Base-by-base conservation (phyloP, 2,888 invertebrate species). In the Hybos culiciformis region DNA sequence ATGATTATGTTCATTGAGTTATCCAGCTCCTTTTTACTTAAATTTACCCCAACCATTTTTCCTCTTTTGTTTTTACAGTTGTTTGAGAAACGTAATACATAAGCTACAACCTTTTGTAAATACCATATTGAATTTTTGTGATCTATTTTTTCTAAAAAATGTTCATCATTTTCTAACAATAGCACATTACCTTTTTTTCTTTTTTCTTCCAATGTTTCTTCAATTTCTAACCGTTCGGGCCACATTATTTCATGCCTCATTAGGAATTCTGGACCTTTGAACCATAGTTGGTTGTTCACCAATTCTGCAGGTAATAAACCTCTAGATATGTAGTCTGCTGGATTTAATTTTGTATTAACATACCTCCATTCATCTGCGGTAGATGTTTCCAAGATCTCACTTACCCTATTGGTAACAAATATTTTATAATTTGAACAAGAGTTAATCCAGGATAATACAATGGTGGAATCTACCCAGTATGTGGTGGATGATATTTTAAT, bases 321-420 rank as follows among this genome's bases (percentile, higher is more conserved):
- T 9, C 46, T 29, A 1, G 43, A 43, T 12, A 37, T 5, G 5
- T 36, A 15, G n/a, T 44, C 45, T 15, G 44, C 42, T 4, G 43
- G 43, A 38, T 45, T 47, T 9, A 39, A 26, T 29, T 47, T 47
- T 2, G 43, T 42, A 32, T 41, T 36, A 4, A 47, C 38, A 36
- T 47, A 41, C 4, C 18, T 43, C 38, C 44, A 45, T 15, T 45
- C 36, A 19, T 40, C 42, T 15, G n/a, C 15, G 20, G 36, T 33
- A 17, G 39, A 31, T 9, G 37, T 20, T 19, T 36, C 31, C 14
- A 43, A 41, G 21, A 46, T 24, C 20, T 39, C 38, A 4, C 33
- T 33, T 14, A 43, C 18, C 20, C 47, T 37, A 24, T 47, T 45
- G 1, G 43, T 41, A 6, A 41, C 45, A 41, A 45, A 47, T n/a